A percentile compares a stretch with the other conserved stretches of the same genome.
These are phyloP conservation scores for Agonopterix alstromeriana DNA, from an alignment of 2,888 invertebrate genomes.

Conservation along the genomic window DNA sequence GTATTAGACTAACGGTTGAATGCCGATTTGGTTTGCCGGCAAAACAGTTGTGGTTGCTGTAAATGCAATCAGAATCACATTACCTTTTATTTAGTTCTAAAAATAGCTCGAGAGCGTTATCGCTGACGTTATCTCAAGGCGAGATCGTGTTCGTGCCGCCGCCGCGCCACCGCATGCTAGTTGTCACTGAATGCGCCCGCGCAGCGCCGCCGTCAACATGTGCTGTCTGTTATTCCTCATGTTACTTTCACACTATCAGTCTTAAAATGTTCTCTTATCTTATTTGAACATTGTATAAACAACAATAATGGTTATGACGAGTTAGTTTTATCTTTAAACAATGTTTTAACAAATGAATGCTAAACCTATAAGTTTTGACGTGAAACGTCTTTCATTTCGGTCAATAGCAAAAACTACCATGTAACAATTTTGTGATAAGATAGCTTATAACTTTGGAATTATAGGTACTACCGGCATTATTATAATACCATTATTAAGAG, in stretches of 20 bases:
- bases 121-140: conserved; percentile 69
- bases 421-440: too few relatives aligned
- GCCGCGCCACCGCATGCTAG: conserved; percentile 1
- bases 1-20: not conserved
- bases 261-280: not conserved
- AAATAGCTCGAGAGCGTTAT: conserved; percentile 63
- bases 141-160: conserved; percentile 39
- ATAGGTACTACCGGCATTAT: too few relatives aligned
- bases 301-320: too few relatives aligned
- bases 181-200: not conserved
- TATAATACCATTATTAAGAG: too few relatives aligned
- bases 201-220: not conserved
- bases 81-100: conserved; percentile 66
- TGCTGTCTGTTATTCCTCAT: not conserved
- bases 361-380: too few relatives aligned
- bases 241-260: not conserved
- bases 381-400: too few relatives aligned
- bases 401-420: too few relatives aligned
- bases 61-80: conserved; percentile 48
- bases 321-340: too few relatives aligned
- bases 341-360: too few relatives aligned
- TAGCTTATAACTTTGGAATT: too few relatives aligned
- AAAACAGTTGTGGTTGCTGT: conserved; percentile 14
- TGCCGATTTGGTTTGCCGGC: conserved; percentile 1
- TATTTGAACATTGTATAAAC: too few relatives aligned